phyloP scores from a whole-genome alignment of 35 echinoderm and acorn worm species.

The Anneissia japonica region DNA sequence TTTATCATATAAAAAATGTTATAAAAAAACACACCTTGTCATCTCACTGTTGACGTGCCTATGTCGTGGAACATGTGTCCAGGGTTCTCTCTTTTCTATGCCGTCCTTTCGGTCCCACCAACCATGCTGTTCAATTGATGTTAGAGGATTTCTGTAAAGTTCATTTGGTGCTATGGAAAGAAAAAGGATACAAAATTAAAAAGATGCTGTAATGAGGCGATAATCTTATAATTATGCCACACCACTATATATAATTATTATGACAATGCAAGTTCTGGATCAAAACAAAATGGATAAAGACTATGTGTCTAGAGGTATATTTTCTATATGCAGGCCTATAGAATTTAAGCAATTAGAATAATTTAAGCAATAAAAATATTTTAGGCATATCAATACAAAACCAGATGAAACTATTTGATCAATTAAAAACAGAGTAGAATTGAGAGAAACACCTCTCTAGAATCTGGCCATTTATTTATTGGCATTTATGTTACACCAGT shows the following conservation, averaged over 20 bases:
- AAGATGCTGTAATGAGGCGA: neutral
- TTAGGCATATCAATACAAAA: too few relatives aligned
- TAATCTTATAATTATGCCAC: neutral
- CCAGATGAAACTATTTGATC: too few relatives aligned
- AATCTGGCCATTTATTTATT: too few relatives aligned
- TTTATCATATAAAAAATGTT: too few relatives aligned
- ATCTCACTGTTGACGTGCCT: constrained; percentile 2
- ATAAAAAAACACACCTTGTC: too few relatives aligned
- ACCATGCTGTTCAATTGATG: constrained; percentile 62
- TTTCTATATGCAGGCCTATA: too few relatives aligned
- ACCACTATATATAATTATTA: neutral
- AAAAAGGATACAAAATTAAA: neutral
- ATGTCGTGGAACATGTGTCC: constrained; percentile 8
- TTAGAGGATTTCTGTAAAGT: constrained; percentile 58
- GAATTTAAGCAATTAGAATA: too few relatives aligned
- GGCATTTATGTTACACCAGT: too few relatives aligned
- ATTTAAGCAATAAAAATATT: too few relatives aligned
- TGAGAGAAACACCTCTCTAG: too few relatives aligned
- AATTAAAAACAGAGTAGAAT: too few relatives aligned
- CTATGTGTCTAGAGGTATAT: too few relatives aligned
- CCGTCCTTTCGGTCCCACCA: constrained; percentile 34
- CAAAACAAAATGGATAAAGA: constrained; percentile 1
- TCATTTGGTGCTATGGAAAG: constrained; percentile 59
- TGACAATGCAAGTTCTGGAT: neutral
- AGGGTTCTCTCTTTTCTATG: neutral